These are phyloP conservation scores for Leptinotarsa peninsularis DNA, from an alignment of 2,888 invertebrate genomes.

Conservation along the genomic window DNA sequence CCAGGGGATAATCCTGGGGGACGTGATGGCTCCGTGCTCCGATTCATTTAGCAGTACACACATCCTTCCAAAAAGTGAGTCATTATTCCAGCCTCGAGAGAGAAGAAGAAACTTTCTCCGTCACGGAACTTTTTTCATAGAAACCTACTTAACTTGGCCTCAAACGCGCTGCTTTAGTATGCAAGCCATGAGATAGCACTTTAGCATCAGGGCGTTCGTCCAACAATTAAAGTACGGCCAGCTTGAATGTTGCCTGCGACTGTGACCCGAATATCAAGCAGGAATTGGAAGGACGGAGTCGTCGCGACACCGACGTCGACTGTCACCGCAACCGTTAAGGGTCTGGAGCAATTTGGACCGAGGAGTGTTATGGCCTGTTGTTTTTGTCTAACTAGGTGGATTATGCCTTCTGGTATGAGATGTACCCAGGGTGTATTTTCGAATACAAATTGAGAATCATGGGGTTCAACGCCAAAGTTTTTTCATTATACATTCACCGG, in stretches of 20 bases:
- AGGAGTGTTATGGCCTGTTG: constrained; percentile 9
- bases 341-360: constrained; percentile 11
- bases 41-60: background rate
- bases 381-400: constrained; percentile 9
- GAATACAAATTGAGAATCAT: too few relatives aligned
- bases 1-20: background rate
- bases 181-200: constrained; percentile 57
- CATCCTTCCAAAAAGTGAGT: background rate
- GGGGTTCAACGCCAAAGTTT: too few relatives aligned
- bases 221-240: constrained; percentile 56
- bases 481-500: too few relatives aligned
- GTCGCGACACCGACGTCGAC: constrained; percentile 12
- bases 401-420: background rate
- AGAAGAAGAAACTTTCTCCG: constrained; percentile 20
- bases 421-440: too few relatives aligned
- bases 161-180: constrained; percentile 55
- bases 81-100: constrained; percentile 7
- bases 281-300: constrained; percentile 27
- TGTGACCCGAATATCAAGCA: constrained; percentile 54
- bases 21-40: background rate
- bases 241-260: constrained; percentile 52
- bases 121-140: constrained; percentile 34
- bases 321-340: constrained; percentile 12
- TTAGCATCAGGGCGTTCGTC: constrained; percentile 57
- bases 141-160: constrained; percentile 47